These are phyloP conservation scores for Chrysaora quinquecirrha DNA, from an alignment of 30 jellyfish, hydroid and myxozoan genomes.

Conservation along the genomic window DNA sequence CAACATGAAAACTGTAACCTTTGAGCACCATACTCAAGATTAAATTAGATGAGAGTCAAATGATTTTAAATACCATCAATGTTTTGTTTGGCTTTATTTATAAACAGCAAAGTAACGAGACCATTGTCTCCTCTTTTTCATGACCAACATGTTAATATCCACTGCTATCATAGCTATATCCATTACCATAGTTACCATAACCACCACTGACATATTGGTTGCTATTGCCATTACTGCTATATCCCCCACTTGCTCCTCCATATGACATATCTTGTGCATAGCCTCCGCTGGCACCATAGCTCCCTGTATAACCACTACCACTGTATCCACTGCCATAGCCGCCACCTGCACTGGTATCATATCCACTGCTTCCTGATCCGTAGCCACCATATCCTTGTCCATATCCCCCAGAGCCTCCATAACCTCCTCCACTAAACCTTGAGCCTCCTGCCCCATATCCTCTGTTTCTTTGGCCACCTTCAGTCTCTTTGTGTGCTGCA, in stretches of 20 bases:
- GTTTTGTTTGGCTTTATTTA: too few relatives aligned
- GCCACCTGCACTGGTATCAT: constrained; percentile 14
- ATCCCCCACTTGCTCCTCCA: neutral
- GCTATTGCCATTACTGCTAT: neutral
- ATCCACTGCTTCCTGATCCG: constrained; percentile 3
- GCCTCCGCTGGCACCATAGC: neutral
- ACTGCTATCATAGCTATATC: neutral
- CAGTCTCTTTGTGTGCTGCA: constrained; percentile 53
- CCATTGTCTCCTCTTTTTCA: too few relatives aligned
- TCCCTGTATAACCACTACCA: constrained; percentile 3
- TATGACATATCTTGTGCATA: neutral
- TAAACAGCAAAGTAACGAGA: too few relatives aligned
- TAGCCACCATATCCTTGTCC: constrained; percentile 18
- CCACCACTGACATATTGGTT: constrained; percentile 32
- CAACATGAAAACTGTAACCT: too few relatives aligned
- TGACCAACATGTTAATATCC: neutral
- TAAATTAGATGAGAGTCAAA: too few relatives aligned
- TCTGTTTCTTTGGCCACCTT: constrained; percentile 18
- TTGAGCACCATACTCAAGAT: too few relatives aligned
- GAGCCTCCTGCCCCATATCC: constrained; percentile 20
- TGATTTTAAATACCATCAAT: too few relatives aligned
- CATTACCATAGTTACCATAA: neutral
- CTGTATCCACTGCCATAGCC: constrained; percentile 34
- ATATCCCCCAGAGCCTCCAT: constrained; percentile 6
- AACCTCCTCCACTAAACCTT: constrained; percentile 16